Conservation (phyloP, 2,797 vertebrate species). For the Malurus splendens region DNA sequence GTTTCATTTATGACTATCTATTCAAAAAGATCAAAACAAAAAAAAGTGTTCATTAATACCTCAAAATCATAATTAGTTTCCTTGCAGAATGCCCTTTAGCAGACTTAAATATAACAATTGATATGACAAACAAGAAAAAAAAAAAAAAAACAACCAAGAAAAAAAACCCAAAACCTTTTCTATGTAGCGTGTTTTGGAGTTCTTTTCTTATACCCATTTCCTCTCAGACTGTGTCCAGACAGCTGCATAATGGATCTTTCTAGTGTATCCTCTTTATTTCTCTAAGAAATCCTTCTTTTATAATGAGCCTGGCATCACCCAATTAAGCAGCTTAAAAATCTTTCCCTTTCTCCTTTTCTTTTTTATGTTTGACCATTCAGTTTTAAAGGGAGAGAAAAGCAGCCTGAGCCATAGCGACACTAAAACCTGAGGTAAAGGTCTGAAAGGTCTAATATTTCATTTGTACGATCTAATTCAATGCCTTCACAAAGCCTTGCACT, state of each 20-base stretch:
- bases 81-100: neutral
- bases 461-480: neutral
- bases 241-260: neutral
- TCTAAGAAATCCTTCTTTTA: neutral
- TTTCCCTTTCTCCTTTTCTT: neutral
- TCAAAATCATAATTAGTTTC: neutral
- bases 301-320: neutral
- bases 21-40: neutral
- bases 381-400: neutral
- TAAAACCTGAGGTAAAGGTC: neutral
- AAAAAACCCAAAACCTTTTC: too few species aligned
- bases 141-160: neutral
- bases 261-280: neutral
- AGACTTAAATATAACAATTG: neutral
- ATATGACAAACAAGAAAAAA: neutral
- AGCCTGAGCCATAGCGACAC: neutral
- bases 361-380: neutral
- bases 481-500: neutral
- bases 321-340: neutral
- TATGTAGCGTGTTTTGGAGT: neutral
- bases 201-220: neutral
- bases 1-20: neutral
- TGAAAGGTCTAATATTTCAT: slow-evolving; percentile 11
- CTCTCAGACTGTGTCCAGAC: neutral
- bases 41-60: neutral